phyloP scores from a whole-genome alignment of 2,888 invertebrate species.

The Cheilosia vulpina region DNA sequence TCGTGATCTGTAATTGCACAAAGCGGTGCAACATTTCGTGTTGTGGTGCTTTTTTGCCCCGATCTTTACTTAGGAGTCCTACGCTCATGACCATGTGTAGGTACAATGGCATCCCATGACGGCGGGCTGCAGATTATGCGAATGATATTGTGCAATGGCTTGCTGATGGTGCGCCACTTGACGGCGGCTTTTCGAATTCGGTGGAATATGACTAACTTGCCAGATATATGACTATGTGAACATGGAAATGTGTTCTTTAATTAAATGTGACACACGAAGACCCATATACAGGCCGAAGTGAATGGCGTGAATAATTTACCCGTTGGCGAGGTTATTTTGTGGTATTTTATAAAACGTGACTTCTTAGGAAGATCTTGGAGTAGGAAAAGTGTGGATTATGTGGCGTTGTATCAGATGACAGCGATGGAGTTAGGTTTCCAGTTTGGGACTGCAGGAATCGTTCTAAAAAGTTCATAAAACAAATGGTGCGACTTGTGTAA shows the following conservation, averaged over 20 bases:
- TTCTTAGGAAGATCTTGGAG: too few species aligned
- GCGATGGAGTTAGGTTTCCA: too few species aligned
- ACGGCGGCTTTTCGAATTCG: conserved; percentile 13
- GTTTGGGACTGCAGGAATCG: too few species aligned
- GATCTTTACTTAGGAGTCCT: conserved; percentile 16
- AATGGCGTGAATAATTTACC: not conserved
- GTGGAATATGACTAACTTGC: conserved; percentile 29
- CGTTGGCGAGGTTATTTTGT: too few species aligned
- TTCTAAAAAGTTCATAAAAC: too few species aligned
- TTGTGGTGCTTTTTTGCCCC: not conserved
- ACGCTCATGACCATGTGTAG: conserved; percentile 34
- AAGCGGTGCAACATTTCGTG: conserved; percentile 40
- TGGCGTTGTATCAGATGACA: too few species aligned
- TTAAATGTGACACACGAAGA: conserved; percentile 42
- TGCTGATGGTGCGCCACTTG: conserved; percentile 11
- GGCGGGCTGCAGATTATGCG: conserved; percentile 54
- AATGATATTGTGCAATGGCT: conserved; percentile 43
- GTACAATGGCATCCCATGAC: conserved; percentile 50
- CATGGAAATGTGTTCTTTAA: conserved; percentile 34
- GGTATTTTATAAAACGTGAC: too few species aligned
- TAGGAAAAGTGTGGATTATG: too few species aligned
- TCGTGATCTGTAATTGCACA: conserved; percentile 66
- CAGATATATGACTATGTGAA: not conserved
- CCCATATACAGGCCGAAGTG: conserved; percentile 24
- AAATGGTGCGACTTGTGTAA: too few species aligned